These are phyloP conservation scores for Blastobasis lacticolella DNA, from an alignment of 2,888 invertebrate species.

Conservation along the genomic window DNA sequence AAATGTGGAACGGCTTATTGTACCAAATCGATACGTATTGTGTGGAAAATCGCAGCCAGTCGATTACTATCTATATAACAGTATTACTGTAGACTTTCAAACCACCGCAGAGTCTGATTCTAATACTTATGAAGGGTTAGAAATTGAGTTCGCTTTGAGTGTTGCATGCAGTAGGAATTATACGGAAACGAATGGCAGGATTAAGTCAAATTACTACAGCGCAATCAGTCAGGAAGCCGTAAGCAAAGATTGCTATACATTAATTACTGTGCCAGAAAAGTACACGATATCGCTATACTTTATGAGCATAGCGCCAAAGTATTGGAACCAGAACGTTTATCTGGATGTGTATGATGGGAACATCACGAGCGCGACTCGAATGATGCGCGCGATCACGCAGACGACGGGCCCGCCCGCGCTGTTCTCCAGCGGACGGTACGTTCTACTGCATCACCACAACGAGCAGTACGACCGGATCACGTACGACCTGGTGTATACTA, in stretches of 20 bases:
- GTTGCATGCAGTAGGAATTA: conserved; percentile 78
- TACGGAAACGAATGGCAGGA: conserved; percentile 79
- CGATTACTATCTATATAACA: conserved; percentile 45
- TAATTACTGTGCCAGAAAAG: conserved; percentile 78
- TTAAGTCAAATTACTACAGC: conserved; percentile 32
- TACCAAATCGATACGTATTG: conserved; percentile 28
- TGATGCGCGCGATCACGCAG: conserved; percentile 21
- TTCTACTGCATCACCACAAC: conserved; percentile 71
- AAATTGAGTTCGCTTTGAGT: conserved; percentile 73
- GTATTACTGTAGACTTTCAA: conserved; percentile 32
- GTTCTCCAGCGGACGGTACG: conserved; percentile 79
- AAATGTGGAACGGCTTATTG: conserved; percentile 12
- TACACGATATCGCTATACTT: conserved; percentile 81
- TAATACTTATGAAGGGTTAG: conserved; percentile 74
- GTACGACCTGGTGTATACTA: conserved; percentile 48
- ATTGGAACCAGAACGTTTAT: conserved; percentile 35
- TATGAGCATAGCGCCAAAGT: conserved; percentile 23
- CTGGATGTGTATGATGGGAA: conserved; percentile 60
- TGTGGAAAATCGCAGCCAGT: conserved; percentile 37
- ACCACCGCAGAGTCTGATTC: conserved; percentile 38
- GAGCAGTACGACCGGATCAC: conserved; percentile 24
- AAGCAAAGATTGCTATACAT: conserved; percentile 72
- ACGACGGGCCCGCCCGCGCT: conserved; percentile 37
- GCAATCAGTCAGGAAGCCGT: background rate
- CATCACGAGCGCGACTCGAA: conserved; percentile 21